These are phyloP conservation scores for Rafetus swinhoei DNA, from an alignment of 2,113 vertebrate species.

Conservation along the genomic window DNA sequence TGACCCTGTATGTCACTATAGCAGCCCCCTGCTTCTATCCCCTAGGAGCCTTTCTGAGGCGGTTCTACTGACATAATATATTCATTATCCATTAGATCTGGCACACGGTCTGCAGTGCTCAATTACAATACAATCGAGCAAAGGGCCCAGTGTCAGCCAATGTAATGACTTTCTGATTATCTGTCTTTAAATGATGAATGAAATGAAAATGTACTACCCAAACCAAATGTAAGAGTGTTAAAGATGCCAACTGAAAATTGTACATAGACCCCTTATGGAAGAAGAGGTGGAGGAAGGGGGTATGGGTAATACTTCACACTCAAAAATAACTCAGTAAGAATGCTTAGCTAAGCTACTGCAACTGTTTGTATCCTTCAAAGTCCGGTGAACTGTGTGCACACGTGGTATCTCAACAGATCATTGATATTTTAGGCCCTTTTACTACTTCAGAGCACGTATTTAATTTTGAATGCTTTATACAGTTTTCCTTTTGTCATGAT, in stretches of 20 bases:
- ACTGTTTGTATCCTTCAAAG: background rate
- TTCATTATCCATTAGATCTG: conserved; percentile 88
- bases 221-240: conserved; percentile 77
- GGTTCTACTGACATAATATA: conserved; percentile 83
- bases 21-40: conserved; percentile 65
- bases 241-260: conserved; percentile 76
- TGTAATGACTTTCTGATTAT: conserved; percentile 99
- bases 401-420: background rate
- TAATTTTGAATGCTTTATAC: background rate
- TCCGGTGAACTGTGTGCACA: background rate
- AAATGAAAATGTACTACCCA: conserved; percentile 91
- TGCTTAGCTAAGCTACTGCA: conserved; percentile 10
- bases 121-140: conserved; percentile 91
- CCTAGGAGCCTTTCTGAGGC: conserved; percentile 74
- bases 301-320: conserved; percentile 5
- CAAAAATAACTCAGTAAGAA: conserved; percentile 23
- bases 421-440: background rate
- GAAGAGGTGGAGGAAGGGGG: conserved; percentile 37
- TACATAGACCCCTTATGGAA: conserved; percentile 29
- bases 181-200: conserved; percentile 99
- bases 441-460: background rate
- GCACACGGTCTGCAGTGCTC: conserved; percentile 84
- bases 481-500: background rate
- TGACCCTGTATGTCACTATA: conserved; percentile 77
- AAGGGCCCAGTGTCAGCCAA: conserved; percentile 87